These are phyloP conservation scores for Priocnemis perturbator DNA, from an alignment of 2,888 invertebrate genomes.

Conservation along the genomic window DNA sequence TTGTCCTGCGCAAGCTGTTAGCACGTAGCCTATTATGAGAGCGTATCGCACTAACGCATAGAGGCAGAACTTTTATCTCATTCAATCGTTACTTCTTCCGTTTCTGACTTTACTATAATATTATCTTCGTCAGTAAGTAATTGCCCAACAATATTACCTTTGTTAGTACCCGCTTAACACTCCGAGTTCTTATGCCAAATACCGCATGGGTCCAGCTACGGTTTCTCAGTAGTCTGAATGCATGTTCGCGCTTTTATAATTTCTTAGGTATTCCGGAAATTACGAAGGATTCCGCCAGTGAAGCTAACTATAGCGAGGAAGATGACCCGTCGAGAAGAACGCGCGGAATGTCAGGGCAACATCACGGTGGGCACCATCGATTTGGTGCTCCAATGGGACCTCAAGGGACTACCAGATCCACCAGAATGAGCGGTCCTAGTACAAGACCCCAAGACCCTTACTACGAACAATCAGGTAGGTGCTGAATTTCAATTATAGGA, in stretches of 20 bases:
- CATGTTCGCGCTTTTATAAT: conserved; percentile 20
- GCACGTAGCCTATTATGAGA: no score
- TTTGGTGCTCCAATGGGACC: conserved; percentile 60
- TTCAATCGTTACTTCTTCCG: no score
- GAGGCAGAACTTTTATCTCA: no score
- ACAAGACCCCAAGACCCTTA: conserved; percentile 64
- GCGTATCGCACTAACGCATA: no score
- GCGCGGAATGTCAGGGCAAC: conserved; percentile 60
- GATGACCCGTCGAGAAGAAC: conserved; percentile 77
- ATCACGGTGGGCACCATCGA: conserved; percentile 60
- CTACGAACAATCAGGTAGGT: conserved; percentile 67
- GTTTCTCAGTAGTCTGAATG: not conserved
- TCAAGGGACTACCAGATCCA: conserved; percentile 61
- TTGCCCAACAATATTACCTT: no score
- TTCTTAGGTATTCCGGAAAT: conserved; percentile 80
- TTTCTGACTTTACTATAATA: no score
- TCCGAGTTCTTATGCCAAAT: no score
- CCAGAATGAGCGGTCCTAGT: conserved; percentile 53
- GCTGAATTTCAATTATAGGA: not conserved
- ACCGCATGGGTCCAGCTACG: no score
- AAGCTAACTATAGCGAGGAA: conserved; percentile 84
- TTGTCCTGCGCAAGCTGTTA: no score
- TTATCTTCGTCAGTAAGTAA: no score
- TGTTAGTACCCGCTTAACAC: no score
- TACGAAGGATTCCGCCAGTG: conserved; percentile 86